These are phyloP conservation scores for Tautogolabrus adspersus DNA, from an alignment of 2,113 vertebrate species.

Conservation along the genomic window DNA sequence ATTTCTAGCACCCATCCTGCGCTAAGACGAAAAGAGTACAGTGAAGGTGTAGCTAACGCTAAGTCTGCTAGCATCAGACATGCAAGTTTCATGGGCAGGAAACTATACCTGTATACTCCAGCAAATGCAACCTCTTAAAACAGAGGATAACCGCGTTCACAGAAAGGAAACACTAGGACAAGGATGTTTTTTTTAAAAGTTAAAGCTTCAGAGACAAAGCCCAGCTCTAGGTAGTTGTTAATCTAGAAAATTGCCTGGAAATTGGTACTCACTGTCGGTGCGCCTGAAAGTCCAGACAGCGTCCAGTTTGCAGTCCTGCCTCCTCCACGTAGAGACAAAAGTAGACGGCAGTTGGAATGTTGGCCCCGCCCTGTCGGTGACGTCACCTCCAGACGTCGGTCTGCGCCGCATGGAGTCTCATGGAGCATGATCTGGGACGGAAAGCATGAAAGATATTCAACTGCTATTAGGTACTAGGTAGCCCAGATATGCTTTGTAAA, in stretches of 20 bases:
- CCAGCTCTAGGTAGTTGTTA: not conserved
- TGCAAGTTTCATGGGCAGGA: conserved; percentile 65
- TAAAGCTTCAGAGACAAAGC: not conserved
- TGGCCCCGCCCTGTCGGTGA: conserved; percentile 62
- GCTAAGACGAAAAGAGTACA: conserved; percentile 39
- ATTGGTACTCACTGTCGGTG: conserved; percentile 77
- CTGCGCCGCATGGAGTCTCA: not conserved
- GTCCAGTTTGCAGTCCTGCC: conserved; percentile 65
- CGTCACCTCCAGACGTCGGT: conserved; percentile 21
- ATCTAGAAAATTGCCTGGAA: conserved; percentile 52
- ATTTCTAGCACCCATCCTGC: not conserved
- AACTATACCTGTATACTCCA: conserved; percentile 45
- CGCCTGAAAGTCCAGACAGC: conserved; percentile 73
- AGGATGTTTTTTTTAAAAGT: not conserved
- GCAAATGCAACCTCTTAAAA: not conserved
- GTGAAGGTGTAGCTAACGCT: conserved; percentile 62
- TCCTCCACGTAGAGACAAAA: conserved; percentile 78
- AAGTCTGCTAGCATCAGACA: conserved; percentile 55
- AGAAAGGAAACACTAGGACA: not conserved
- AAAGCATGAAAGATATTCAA: not conserved
- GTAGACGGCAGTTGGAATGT: conserved; percentile 64
- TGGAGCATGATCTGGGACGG: not conserved
- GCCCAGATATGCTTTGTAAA: too few species aligned
- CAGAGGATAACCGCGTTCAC: not conserved
- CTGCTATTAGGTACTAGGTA: too few species aligned